Evolutionary conservation across 92 coral and sea anemone genomes (phyloP), one percentile per base, ranked within the genome.

Genomic region (Muricea muricata): DNA sequence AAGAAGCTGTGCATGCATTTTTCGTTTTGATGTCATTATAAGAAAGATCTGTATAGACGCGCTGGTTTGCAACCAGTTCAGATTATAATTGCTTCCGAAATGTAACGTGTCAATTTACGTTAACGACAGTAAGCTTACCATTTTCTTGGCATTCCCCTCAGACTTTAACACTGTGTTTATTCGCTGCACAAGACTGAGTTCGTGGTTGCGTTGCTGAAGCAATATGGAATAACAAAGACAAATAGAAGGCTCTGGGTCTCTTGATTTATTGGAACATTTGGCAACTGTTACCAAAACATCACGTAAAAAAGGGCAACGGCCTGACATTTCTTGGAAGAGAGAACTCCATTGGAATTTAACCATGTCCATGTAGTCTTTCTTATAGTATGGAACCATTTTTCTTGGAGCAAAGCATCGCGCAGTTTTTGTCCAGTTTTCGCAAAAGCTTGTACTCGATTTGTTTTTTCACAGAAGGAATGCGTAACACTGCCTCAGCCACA

Each of bases 121-220:
- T 15, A 0, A 7, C 8, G 65, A 24, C 65, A 57, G 20, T 29
- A 32, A n/a, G 3, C 39, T 4, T 32, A 63, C 70, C 70, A n/a
- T 28, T 25, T 63, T 63, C 30, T 63, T 63, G 28, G 70, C 70
- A 9, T 63, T 29, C 39, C 70, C 70, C 37, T 63, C 70, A n/a
- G 70, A 63, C 6, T 28, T 3, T 25, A 63, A 10, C 18, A 76
- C 40, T 8, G 90, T 80, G 57, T 86, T 81, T 34, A 87, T 81
- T 18, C 86, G 50, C 70, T 87, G 90, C 28, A 87, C 68, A 35
- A 87, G 78, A 39, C 90, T 87, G 33, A 87, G 60, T 23, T 87
- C 86, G 48, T 69, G 90, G 54, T 87, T 87, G 23, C 86, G 67
- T 35, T 87, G 79, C 71, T 81, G 86, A 35, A 87, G 34, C 0